These are phyloP conservation scores for Sitta europaea DNA, from an alignment of 2,113 vertebrate species.

Conservation along the genomic window DNA sequence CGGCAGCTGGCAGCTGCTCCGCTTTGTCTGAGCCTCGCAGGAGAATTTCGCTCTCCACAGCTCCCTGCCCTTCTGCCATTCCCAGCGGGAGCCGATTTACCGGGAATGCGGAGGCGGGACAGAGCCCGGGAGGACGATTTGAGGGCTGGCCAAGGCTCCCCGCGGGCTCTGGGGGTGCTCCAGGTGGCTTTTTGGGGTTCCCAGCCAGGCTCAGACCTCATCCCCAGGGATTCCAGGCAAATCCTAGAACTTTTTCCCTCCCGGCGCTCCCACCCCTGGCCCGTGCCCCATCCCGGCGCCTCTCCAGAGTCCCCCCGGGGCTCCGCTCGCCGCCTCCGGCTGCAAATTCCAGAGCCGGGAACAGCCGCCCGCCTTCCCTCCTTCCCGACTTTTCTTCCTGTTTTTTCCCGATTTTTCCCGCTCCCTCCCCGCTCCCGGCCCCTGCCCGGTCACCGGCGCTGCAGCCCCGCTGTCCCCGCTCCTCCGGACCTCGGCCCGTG, in stretches of 20 bases:
- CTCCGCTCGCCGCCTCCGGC: background rate
- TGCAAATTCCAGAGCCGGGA: slow-evolving; percentile 17
- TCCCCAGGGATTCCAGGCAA: accelerated
- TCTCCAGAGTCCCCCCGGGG: background rate
- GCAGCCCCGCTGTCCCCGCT: no score
- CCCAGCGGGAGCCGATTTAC: background rate
- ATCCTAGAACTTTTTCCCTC: background rate
- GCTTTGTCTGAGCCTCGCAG: slow-evolving; percentile 6
- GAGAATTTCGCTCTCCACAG: background rate
- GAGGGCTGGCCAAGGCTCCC: background rate
- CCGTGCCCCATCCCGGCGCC: background rate
- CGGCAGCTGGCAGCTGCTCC: background rate
- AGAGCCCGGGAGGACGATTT: background rate
- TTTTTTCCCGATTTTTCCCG: no score
- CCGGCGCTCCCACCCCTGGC: background rate
- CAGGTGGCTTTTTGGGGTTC: background rate
- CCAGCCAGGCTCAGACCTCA: background rate
- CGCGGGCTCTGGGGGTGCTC: no score
- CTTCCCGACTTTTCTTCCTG: background rate
- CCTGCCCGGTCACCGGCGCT: no score
- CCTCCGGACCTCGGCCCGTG: no score
- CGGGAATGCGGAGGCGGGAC: background rate
- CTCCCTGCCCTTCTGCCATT: background rate
- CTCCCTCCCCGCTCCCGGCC: no score
- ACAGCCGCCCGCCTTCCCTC: background rate